Percentiles rank a stretch among this genome's conserved stretches.
Conservation (phyloP, 2,888 invertebrate species). For the Cryptocephalus primarius region DNA sequence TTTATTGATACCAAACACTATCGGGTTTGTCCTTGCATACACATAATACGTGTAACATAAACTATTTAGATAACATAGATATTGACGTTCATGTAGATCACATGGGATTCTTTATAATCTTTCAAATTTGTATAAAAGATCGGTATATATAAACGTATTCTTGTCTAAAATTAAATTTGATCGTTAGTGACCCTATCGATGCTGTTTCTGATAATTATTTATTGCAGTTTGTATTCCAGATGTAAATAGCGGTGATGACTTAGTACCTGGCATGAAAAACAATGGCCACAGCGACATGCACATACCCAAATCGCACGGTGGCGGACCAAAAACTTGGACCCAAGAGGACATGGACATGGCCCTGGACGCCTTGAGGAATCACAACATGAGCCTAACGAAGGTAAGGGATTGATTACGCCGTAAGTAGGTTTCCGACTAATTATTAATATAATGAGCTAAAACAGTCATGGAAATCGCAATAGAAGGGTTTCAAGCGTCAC, state of each 20-base stretch:
- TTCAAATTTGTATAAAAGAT: too few relatives aligned
- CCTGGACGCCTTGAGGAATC: slow-evolving; percentile 72
- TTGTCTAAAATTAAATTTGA: too few relatives aligned
- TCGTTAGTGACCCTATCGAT: too few relatives aligned
- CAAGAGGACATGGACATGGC: slow-evolving; percentile 85
- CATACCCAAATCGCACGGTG: slow-evolving; percentile 36
- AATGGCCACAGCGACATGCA: slow-evolving; percentile 29
- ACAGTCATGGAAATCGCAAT: too few relatives aligned
- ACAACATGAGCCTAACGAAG: slow-evolving; percentile 83
- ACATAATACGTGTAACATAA: too few relatives aligned
- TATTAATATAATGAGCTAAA: background rate
- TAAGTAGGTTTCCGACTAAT: background rate
- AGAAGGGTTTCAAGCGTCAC: too few relatives aligned
- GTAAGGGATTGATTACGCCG: slow-evolving; percentile 30
- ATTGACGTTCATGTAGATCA: too few relatives aligned
- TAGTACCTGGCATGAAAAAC: slow-evolving; percentile 25
- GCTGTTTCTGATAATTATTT: background rate
- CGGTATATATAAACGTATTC: too few relatives aligned
- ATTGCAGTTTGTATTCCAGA: slow-evolving; percentile 9
- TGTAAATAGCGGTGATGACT: slow-evolving; percentile 19
- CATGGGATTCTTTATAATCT: too few relatives aligned
- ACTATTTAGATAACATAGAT: too few relatives aligned
- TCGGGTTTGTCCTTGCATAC: too few relatives aligned
- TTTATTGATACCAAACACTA: too few relatives aligned
- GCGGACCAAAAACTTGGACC: slow-evolving; percentile 76